These are phyloP conservation scores for Poeciliopsis retropinna DNA, from an alignment of 2,113 vertebrate species.

Conservation along the genomic window DNA sequence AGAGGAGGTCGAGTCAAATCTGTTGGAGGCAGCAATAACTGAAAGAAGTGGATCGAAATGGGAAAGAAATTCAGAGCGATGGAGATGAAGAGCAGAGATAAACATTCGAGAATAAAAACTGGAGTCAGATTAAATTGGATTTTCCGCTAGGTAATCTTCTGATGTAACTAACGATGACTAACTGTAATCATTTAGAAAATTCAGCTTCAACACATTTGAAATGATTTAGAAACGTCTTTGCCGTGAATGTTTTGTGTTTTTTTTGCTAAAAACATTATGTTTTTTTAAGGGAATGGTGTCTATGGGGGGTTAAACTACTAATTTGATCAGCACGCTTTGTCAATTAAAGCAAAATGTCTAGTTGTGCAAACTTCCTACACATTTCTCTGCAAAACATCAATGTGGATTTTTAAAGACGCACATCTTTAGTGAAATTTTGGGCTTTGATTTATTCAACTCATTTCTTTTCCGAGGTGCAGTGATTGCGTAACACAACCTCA, in stretches of 20 bases:
- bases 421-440: neutral
- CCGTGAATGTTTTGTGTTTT: neutral
- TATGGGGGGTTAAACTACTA: too few relatives aligned
- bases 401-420: neutral
- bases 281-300: too few relatives aligned
- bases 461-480: neutral
- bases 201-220: too few relatives aligned
- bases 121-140: neutral
- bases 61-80: constrained; percentile 24
- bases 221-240: neutral
- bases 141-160: neutral
- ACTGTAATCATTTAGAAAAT: neutral
- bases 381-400: neutral
- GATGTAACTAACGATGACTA: neutral
- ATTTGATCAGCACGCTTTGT: too few relatives aligned
- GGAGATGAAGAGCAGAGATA: neutral
- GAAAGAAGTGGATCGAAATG: constrained; percentile 7
- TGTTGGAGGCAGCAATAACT: constrained; percentile 1
- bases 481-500: neutral
- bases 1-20: constrained; percentile 27
- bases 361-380: too few relatives aligned
- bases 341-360: too few relatives aligned
- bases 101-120: neutral
- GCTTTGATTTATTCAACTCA: neutral
- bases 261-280: neutral